These are phyloP conservation scores for Aphelenchoides fujianensis DNA, from an alignment of 1,140 invertebrate genomes.

Conservation along the genomic window DNA sequence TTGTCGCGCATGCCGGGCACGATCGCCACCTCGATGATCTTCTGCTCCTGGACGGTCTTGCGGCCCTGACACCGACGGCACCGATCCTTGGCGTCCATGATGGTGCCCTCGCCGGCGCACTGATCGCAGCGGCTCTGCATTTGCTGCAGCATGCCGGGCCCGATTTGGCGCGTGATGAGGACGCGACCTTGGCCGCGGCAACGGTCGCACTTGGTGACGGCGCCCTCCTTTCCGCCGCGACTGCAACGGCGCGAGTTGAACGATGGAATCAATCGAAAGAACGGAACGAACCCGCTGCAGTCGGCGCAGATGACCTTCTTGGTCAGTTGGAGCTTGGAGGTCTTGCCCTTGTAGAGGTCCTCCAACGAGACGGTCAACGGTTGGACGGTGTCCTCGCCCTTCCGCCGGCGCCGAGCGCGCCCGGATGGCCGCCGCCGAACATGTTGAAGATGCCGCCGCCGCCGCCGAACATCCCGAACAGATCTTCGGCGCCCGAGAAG, in stretches of 20 bases:
- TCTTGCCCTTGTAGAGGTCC: conserved; percentile 65
- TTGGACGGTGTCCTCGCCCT: conserved; percentile 60
- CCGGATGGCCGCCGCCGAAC: conserved; percentile 43
- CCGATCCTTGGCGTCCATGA: conserved; percentile 74
- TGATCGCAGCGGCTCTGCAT: conserved; percentile 64
- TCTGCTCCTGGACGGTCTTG: conserved; percentile 66
- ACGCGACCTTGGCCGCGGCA: conserved; percentile 64
- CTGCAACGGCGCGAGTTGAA: no score
- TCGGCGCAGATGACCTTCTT: conserved; percentile 64
- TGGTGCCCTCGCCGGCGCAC: conserved; percentile 61
- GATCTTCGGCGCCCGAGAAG: conserved; percentile 16
- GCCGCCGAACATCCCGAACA: conserved; percentile 44
- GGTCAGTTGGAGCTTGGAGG: conserved; percentile 64
- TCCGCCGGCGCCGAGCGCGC: conserved; percentile 39
- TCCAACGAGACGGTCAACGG: conserved; percentile 63
- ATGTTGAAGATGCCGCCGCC: conserved; percentile 48
- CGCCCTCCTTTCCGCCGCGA: conserved; percentile 62
- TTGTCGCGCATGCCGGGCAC: conserved; percentile 68
- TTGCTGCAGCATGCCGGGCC: conserved; percentile 66
- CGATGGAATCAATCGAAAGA: conserved; percentile 6
- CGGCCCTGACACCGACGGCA: conserved; percentile 73
- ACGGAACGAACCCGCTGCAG: conserved; percentile 65
- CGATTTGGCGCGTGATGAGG: conserved; percentile 63
- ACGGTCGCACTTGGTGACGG: conserved; percentile 51
- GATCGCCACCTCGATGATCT: conserved; percentile 68